Base-by-base conservation (phyloP, 2,888 invertebrate genomes). In the Polietes domitor region DNA sequence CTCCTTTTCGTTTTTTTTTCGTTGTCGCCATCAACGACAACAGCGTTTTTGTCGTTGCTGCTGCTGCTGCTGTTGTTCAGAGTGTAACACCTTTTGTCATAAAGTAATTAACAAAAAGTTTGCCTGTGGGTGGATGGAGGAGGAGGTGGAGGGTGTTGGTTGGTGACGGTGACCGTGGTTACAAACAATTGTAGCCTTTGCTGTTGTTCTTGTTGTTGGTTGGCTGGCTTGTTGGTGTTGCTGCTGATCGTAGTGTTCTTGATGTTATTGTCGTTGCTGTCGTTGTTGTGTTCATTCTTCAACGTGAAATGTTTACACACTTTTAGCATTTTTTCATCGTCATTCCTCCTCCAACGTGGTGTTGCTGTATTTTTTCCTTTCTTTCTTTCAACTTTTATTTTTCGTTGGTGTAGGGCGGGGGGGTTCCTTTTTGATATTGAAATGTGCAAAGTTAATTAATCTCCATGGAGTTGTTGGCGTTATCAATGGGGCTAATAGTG, bases 31-130 rank as follows among this genome's bases (percentile, higher is more conserved):
- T 6, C 55, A 17, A 24, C 55, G 10, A 9, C 55, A 24, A 55
- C 55, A 12, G 6, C 21, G n/a, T 10, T 55, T 5, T 41, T 32
- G 21, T 41, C 2, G 43, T 41, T 41, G 26, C 26, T 58, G 24
- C 12, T 12, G 58, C 24, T 47, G 74, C 70, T 73, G 19, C 43
- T 76, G 65, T 65, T 72, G 72, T 80, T 76, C 80, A 80, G 72
- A 73, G 58, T 79, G 81, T 88, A 89, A 89, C 89, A 89, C 89
- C 88, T 88, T 89, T 88, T 86, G 82, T 85, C 80, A 70, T 86
- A 82, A 77, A 75, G 80, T 80, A 85, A 83, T 85, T 85, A 80
- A 83, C 76, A 83, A 79, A 74, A 83, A 77, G 77, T 71, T 74
- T 72, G 47, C n/a, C n/a, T n/a, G 58, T 68, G 72, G 43, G 24